phyloP scores from a whole-genome alignment of 2,113 vertebrate genomes.

The Strix uralensis region DNA sequence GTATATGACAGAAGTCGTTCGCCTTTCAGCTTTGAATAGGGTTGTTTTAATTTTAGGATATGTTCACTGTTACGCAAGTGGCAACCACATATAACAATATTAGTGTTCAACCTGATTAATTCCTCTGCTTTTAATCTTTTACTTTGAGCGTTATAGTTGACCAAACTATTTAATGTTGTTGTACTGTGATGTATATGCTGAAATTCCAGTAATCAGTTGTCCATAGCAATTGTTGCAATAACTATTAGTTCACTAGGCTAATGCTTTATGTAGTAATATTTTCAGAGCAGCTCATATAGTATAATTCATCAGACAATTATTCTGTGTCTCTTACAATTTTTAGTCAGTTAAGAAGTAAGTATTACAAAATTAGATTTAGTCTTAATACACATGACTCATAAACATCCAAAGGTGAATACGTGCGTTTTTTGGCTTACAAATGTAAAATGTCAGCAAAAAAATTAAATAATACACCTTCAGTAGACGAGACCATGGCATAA shows the following conservation, averaged over 20 bases:
- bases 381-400: slow-evolving; percentile 4
- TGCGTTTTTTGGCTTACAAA: neutral
- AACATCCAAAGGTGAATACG: neutral
- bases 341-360: slow-evolving; percentile 21
- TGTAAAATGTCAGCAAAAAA: slow-evolving; percentile 11
- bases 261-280: neutral
- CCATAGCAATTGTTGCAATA: slow-evolving; percentile 11
- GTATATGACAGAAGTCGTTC: neutral
- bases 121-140: neutral
- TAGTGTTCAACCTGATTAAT: neutral
- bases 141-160: neutral
- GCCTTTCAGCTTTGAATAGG: neutral
- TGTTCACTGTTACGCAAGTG: neutral
- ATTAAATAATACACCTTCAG: neutral
- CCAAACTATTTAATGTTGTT: neutral
- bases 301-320: slow-evolving; percentile 39
- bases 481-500: neutral
- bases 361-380: slow-evolving; percentile 13
- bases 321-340: slow-evolving; percentile 31
- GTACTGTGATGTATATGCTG: neutral
- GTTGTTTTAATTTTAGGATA: neutral
- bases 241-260: slow-evolving; percentile 11
- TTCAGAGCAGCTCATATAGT: neutral
- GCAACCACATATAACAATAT: neutral
- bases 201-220: slow-evolving; percentile 9